These are phyloP conservation scores for Polia nebulosa DNA, from an alignment of 2,888 invertebrate species.

Conservation along the genomic window DNA sequence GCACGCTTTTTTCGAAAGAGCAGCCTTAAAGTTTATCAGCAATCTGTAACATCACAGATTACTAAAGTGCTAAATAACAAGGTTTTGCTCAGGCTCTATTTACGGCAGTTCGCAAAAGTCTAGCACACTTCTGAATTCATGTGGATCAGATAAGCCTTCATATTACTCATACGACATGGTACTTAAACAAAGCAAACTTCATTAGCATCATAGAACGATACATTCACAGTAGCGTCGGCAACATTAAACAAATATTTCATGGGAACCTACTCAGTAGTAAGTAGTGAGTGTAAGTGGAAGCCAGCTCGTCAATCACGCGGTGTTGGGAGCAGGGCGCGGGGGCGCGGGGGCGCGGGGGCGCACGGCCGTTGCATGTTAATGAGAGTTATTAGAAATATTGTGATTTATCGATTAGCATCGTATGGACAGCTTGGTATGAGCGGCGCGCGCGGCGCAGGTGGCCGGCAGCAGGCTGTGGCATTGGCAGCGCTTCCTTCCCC, in stretches of 20 bases:
- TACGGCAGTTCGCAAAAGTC: neutral
- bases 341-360: neutral
- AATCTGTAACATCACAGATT: neutral
- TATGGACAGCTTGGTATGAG: conserved; percentile 48
- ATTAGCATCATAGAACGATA: conserved; percentile 32
- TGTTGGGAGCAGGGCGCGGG: neutral
- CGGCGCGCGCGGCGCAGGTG: conserved; percentile 68
- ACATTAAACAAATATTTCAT: conserved; percentile 40
- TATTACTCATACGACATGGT: neutral
- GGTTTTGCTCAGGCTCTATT: neutral
- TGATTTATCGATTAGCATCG: conserved; percentile 65
- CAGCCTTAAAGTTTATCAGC: neutral
- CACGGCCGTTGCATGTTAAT: conserved; percentile 31
- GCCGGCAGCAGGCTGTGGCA: conserved; percentile 70
- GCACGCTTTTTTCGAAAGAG: too few relatives aligned
- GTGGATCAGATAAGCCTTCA: conserved; percentile 24
- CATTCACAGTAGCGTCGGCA: conserved; percentile 31
- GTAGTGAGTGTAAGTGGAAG: conserved; percentile 20
- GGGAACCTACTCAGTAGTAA: conserved; percentile 37
- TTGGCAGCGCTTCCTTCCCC: conserved; percentile 81
- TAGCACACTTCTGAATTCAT: neutral
- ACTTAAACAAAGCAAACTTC: conserved; percentile 33
- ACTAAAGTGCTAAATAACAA: neutral
- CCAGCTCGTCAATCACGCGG: conserved; percentile 2
- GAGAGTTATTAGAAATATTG: conserved; percentile 56